A percentile compares a stretch with the other conserved stretches of the same genome.
These are phyloP conservation scores for Acheta domesticus DNA, from an alignment of 2,888 invertebrate genomes.

Conservation along the genomic window DNA sequence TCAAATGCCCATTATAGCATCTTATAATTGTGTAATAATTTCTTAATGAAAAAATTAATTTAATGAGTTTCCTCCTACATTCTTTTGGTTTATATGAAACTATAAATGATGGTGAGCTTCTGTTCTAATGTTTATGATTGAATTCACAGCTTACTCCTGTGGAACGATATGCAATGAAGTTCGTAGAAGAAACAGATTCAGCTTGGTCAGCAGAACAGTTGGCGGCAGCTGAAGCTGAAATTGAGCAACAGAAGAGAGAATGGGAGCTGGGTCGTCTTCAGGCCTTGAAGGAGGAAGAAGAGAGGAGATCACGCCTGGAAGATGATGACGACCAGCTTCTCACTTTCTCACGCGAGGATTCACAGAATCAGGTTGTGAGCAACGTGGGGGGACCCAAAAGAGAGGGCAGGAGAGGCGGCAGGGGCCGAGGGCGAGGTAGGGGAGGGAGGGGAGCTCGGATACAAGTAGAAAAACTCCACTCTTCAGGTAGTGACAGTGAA, in stretches of 20 bases:
- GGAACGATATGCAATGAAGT: constrained; percentile 91
- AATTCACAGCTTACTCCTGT: constrained; percentile 78
- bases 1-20: too few species aligned
- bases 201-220: constrained; percentile 77
- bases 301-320: constrained; percentile 53
- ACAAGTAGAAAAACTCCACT: background rate
- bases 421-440: constrained; percentile 43
- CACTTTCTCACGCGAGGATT: constrained; percentile 74
- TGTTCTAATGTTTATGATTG: background rate
- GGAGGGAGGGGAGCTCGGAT: constrained; percentile 24
- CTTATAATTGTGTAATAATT: too few species aligned
- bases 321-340: constrained; percentile 62
- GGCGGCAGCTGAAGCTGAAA: constrained; percentile 82
- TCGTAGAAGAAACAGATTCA: constrained; percentile 83
- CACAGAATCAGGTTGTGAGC: constrained; percentile 78
- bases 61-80: too few species aligned
- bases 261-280: constrained; percentile 83
- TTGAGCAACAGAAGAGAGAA: constrained; percentile 78
- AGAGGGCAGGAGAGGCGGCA: constrained; percentile 43
- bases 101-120: too few species aligned
- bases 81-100: too few species aligned
- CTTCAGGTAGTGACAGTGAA: constrained; percentile 22
- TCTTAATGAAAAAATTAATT: too few species aligned
- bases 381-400: constrained; percentile 46
- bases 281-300: constrained; percentile 64